Conservation (phyloP, 2,888 invertebrate genomes). For the Bhutanitis thaidina region DNA sequence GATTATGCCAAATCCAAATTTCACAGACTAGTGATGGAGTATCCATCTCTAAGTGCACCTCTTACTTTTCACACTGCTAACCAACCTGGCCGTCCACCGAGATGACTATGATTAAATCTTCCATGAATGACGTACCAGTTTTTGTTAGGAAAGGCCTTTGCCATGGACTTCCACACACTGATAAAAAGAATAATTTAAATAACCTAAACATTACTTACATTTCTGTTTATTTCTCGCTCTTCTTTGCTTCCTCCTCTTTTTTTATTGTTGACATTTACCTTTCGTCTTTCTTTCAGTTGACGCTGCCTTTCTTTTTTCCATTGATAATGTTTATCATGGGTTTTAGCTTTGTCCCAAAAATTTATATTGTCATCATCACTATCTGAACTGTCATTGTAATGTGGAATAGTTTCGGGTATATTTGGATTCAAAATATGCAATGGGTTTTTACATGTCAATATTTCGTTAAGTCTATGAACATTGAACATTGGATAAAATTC, state of each 20-base stretch:
- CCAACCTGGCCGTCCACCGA: no score
- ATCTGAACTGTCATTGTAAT: conserved; percentile 49
- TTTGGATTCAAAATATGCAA: conserved; percentile 69
- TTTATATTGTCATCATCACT: conserved; percentile 59
- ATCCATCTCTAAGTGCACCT: no score
- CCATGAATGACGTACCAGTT: no score
- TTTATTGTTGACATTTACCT: conserved; percentile 42
- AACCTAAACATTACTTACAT: conserved; percentile 57
- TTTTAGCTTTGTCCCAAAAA: conserved; percentile 73
- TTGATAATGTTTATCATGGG: conserved; percentile 71
- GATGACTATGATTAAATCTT: no score
- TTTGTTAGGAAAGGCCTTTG: no score
- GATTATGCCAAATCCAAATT: no score
- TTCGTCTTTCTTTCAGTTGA: conserved; percentile 59
- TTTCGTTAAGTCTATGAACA: conserved; percentile 77
- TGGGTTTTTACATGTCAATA: conserved; percentile 79
- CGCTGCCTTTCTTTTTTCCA: conserved; percentile 65
- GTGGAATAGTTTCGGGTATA: conserved; percentile 40
- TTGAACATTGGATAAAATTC: conserved; percentile 84
- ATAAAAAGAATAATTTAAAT: no score
- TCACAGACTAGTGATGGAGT: no score
- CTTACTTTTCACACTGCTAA: no score
- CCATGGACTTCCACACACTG: no score
- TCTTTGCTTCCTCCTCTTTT: conserved; percentile 50
- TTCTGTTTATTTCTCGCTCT: conserved; percentile 75